Percentiles rank a stretch among this genome's conserved stretches.
phyloP scores from a whole-genome alignment of 2,888 invertebrate species.

The Mythimna pallens region DNA sequence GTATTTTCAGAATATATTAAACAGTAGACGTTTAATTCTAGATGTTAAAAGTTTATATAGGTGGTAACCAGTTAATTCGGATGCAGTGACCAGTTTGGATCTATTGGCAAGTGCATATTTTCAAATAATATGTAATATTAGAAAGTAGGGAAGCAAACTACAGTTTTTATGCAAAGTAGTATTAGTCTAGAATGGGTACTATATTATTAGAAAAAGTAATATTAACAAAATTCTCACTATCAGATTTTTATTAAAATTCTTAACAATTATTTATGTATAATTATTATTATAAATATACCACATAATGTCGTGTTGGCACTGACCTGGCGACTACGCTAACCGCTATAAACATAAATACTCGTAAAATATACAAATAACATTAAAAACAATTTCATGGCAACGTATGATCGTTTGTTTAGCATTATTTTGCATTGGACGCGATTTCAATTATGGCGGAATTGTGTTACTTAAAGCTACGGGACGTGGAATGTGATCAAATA shows the following conservation, averaged over 20 bases:
- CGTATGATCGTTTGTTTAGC: slow-evolving; percentile 65
- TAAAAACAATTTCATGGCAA: slow-evolving; percentile 69
- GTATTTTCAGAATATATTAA: background rate
- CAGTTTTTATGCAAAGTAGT: slow-evolving; percentile 64
- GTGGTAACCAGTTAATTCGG: background rate
- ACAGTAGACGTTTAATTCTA: slow-evolving; percentile 7
- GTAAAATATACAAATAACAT: slow-evolving; percentile 68
- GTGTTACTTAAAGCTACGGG: slow-evolving; percentile 65
- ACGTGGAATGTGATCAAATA: slow-evolving; percentile 64
- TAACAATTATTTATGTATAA: slow-evolving; percentile 85
- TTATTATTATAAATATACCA: slow-evolving; percentile 83
- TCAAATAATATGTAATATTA: background rate
- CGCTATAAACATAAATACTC: slow-evolving; percentile 67
- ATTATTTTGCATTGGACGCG: slow-evolving; percentile 70
- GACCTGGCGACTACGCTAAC: slow-evolving; percentile 76
- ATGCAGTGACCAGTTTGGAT: background rate
- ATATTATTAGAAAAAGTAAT: slow-evolving; percentile 57
- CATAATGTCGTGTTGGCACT: slow-evolving; percentile 85
- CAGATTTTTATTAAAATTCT: slow-evolving; percentile 86
- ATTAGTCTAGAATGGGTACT: slow-evolving; percentile 53
- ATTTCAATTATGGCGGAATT: slow-evolving; percentile 65
- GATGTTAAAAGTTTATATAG: slow-evolving; percentile 3
- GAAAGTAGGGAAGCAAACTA: slow-evolving; percentile 1
- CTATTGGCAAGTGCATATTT: slow-evolving; percentile 14
- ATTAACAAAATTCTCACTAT: slow-evolving; percentile 77